Evolutionary conservation across 2,113 vertebrate species (phyloP).

Genomic region (Pterocles orientalis): DNA sequence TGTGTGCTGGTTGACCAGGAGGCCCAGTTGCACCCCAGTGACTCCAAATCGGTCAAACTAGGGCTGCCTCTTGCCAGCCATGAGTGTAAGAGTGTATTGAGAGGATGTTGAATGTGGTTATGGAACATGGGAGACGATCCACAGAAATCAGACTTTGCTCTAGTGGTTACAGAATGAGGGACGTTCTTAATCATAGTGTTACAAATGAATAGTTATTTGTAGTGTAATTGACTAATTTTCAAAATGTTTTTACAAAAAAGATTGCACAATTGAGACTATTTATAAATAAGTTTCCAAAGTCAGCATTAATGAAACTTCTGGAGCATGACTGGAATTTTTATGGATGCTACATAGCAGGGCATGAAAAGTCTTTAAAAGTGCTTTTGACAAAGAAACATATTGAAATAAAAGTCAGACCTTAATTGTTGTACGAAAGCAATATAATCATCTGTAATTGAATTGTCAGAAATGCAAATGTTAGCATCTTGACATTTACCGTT

Average conservation of each 20-base stretch:
- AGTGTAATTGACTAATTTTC: neutral
- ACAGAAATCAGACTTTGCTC: neutral
- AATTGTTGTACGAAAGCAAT: constrained; percentile 72
- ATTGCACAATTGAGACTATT: neutral
- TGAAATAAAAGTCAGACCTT: constrained; percentile 68
- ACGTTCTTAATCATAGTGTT: neutral
- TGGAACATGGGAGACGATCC: neutral
- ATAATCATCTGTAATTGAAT: constrained; percentile 73
- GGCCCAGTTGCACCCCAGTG: neutral
- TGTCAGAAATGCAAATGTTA: constrained; percentile 76
- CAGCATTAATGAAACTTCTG: constrained; percentile 15
- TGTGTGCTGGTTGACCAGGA: neutral
- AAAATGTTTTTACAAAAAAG: constrained; percentile 1
- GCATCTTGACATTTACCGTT: constrained; percentile 75
- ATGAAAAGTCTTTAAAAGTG: constrained; percentile 58
- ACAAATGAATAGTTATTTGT: neutral
- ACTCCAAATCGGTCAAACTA: neutral
- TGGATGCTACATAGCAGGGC: neutral
- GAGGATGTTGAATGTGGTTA: neutral
- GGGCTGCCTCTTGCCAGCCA: neutral
- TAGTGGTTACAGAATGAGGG: neutral
- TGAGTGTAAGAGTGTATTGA: neutral
- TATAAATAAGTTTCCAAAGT: constrained; percentile 29
- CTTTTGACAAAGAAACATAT: constrained; percentile 60
- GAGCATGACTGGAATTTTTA: constrained; percentile 30